A percentile compares a stretch with the other conserved stretches of the same genome.
These are phyloP conservation scores for Luperina nickerlii DNA, from an alignment of 2,888 invertebrate species.

Conservation along the genomic window DNA sequence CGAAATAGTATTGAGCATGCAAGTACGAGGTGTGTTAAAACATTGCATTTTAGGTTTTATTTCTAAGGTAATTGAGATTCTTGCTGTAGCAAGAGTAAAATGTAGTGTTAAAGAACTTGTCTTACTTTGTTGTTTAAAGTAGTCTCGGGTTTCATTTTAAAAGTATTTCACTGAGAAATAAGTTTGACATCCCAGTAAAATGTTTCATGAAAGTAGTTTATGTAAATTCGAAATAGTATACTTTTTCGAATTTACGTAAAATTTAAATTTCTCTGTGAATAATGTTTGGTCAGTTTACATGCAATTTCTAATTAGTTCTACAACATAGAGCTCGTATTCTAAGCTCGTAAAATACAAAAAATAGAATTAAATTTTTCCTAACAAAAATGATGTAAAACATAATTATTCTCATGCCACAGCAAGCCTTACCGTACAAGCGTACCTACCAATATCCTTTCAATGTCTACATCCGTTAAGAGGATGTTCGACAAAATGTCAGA, in stretches of 20 bases:
- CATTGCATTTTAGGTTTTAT: slow-evolving; percentile 31
- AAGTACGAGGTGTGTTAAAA: slow-evolving; percentile 24
- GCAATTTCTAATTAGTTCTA: background rate
- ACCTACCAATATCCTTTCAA: slow-evolving; percentile 1
- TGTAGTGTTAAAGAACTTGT: background rate
- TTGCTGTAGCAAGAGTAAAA: slow-evolving; percentile 11
- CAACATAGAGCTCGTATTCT: background rate
- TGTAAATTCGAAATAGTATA: background rate
- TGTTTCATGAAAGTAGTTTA: background rate
- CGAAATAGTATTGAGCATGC: slow-evolving; percentile 30
- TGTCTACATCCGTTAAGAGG: slow-evolving; percentile 21
- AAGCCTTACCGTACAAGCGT: background rate
- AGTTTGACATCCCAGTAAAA: background rate
- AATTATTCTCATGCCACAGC: background rate
- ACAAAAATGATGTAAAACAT: background rate
- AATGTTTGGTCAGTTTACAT: background rate
- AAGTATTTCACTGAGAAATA: background rate
- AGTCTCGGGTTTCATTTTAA: background rate
- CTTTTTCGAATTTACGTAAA: too few relatives aligned
- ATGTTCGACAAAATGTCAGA: slow-evolving; percentile 12
- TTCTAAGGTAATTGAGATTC: background rate
- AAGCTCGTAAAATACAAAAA: background rate
- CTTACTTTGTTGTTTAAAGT: background rate
- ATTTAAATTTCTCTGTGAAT: background rate
- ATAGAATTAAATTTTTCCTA: background rate